Percentiles rank a stretch among this genome's conserved stretches.
Evolutionary conservation across 2,888 invertebrate species (phyloP).

Genomic region (Eristalis intricaria): DNA sequence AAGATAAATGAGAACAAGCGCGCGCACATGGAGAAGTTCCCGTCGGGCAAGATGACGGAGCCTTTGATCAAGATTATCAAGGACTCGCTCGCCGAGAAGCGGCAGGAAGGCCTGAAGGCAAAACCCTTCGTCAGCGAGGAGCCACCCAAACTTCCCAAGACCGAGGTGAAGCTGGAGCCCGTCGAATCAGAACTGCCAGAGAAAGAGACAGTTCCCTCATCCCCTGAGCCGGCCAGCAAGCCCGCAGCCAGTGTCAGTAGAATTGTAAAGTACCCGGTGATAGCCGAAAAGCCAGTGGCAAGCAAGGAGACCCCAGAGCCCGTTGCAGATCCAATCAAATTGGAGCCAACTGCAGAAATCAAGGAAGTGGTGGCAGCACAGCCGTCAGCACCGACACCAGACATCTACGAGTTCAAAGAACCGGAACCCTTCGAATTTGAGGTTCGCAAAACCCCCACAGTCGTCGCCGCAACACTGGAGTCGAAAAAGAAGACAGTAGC

Average conservation of each 20-base stretch:
- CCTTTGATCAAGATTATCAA: slow-evolving; percentile 76
- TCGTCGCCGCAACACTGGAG: slow-evolving; percentile 50
- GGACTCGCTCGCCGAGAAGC: slow-evolving; percentile 76
- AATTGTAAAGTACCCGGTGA: slow-evolving; percentile 50
- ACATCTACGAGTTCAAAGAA: slow-evolving; percentile 94
- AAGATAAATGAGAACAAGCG: slow-evolving; percentile 77
- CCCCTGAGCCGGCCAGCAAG: slow-evolving; percentile 37
- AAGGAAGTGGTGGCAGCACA: slow-evolving; percentile 72
- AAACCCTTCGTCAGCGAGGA: slow-evolving; percentile 74
- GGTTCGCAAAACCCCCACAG: slow-evolving; percentile 82
- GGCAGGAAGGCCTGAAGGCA: slow-evolving; percentile 75
- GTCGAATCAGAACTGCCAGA: slow-evolving; percentile 30
- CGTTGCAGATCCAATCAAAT: slow-evolving; percentile 29
- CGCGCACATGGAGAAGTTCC: slow-evolving; percentile 73
- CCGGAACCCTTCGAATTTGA: slow-evolving; percentile 94
- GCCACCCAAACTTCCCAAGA: slow-evolving; percentile 52
- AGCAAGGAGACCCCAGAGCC: slow-evolving; percentile 46
- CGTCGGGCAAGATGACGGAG: slow-evolving; percentile 68
- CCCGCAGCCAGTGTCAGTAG: slow-evolving; percentile 42
- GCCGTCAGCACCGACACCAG: slow-evolving; percentile 78
- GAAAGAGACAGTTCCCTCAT: slow-evolving; percentile 64
- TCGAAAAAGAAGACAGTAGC: slow-evolving; percentile 60
- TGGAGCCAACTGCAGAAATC: slow-evolving; percentile 41
- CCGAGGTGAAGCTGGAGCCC: slow-evolving; percentile 59
- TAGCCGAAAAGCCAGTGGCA: slow-evolving; percentile 37